These are phyloP conservation scores for Gadopsis marmoratus DNA, from an alignment of 2,797 vertebrate genomes.

Conservation along the genomic window DNA sequence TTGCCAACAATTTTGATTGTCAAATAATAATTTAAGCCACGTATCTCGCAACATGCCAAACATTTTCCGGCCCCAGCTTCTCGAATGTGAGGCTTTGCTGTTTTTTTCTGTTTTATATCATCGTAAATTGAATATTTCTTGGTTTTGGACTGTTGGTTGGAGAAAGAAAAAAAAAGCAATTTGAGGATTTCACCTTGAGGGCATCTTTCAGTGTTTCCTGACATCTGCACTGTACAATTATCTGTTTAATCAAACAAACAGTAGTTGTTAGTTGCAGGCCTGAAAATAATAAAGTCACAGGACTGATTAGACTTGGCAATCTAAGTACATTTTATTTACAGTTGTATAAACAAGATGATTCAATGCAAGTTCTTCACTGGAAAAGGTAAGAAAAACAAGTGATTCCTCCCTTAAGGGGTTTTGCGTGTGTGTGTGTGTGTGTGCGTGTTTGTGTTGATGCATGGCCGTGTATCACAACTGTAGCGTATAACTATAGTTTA, in stretches of 20 bases:
- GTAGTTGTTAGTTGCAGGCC: neutral
- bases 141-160: neutral
- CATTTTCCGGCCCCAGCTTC: neutral
- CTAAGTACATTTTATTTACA: constrained; percentile 83
- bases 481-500: constrained; percentile 40
- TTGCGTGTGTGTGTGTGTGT: constrained; percentile 26
- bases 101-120: neutral
- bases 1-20: neutral
- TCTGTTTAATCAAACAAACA: neutral
- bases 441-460: constrained; percentile 32
- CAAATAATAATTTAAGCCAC: neutral
- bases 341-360: constrained; percentile 78
- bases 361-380: constrained; percentile 65
- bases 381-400: constrained; percentile 78
- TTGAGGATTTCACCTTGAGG: neutral
- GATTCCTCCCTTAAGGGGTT: constrained; percentile 41
- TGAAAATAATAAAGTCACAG: constrained; percentile 33
- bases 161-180: neutral
- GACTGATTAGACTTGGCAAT: constrained; percentile 63
- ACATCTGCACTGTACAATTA: neutral
- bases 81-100: neutral
- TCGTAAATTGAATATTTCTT: neutral
- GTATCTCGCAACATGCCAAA: neutral
- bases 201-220: neutral
- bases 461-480: constrained; percentile 50